A percentile compares a stretch with the other conserved stretches of the same genome.
phyloP scores from a whole-genome alignment of 2,113 vertebrate genomes.

The Lota lota region DNA sequence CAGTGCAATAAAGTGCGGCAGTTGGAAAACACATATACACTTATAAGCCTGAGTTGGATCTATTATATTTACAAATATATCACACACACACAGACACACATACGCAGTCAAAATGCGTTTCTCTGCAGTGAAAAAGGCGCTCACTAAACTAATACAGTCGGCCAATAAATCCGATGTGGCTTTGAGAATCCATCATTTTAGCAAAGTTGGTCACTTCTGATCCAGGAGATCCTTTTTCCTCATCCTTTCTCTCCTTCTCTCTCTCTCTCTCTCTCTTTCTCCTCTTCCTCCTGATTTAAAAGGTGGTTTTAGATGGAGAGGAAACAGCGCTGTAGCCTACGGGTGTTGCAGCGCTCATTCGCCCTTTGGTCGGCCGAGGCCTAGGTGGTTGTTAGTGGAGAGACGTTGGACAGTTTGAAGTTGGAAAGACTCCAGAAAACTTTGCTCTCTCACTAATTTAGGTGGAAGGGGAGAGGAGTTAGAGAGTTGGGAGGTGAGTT shows the following conservation, averaged over 20 bases:
- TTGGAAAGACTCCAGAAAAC: background rate
- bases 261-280: slow-evolving; percentile 19
- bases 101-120: slow-evolving; percentile 11
- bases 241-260: slow-evolving; percentile 9
- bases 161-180: slow-evolving; percentile 72
- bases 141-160: slow-evolving; percentile 61
- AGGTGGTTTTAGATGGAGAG: slow-evolving; percentile 47
- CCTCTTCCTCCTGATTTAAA: slow-evolving; percentile 27
- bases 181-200: slow-evolving; percentile 68
- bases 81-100: slow-evolving; percentile 21
- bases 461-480: slow-evolving; percentile 22
- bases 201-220: slow-evolving; percentile 75
- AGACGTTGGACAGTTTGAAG: slow-evolving; percentile 8
- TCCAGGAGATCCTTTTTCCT: slow-evolving; percentile 38
- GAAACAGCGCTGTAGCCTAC: slow-evolving; percentile 15
- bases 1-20: no score
- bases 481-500: slow-evolving; percentile 12
- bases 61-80: background rate
- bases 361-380: slow-evolving; percentile 22
- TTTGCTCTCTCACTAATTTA: slow-evolving; percentile 65
- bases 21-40: no score
- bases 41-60: no score
- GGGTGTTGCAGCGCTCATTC: slow-evolving; percentile 25
- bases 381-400: slow-evolving; percentile 32
- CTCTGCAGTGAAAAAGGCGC: slow-evolving; percentile 56